A percentile compares a stretch with the other conserved stretches of the same genome.
These are phyloP conservation scores for Zeugodacus cucurbitae DNA, from an alignment of 1,140 invertebrate genomes.

Conservation along the genomic window DNA sequence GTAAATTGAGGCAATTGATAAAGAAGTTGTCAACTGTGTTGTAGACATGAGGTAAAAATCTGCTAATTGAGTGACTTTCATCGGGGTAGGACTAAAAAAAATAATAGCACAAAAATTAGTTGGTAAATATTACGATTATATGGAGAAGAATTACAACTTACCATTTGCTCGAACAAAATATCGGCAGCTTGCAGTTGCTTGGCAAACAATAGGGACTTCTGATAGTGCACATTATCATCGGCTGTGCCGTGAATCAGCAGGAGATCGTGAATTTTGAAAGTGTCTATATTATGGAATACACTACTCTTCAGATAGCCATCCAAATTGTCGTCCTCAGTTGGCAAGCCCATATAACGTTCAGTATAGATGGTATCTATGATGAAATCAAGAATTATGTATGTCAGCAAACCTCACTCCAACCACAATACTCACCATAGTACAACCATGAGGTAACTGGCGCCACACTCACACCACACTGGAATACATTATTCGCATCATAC, in stretches of 20 bases:
- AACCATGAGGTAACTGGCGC: constrained; percentile 95
- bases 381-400: background rate
- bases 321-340: constrained; percentile 77
- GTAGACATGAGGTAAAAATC: constrained; percentile 86
- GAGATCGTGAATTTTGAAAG: constrained; percentile 82
- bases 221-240: constrained; percentile 95
- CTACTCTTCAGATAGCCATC: constrained; percentile 78
- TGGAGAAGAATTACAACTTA: constrained; percentile 56
- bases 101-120: constrained; percentile 5
- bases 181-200: constrained; percentile 82
- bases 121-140: no score
- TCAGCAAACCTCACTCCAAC: background rate
- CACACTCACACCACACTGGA: constrained; percentile 91
- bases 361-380: constrained; percentile 85
- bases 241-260: constrained; percentile 90
- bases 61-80: constrained; percentile 86
- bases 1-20: constrained; percentile 77
- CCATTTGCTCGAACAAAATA: constrained; percentile 89
- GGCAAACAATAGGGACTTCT: constrained; percentile 89
- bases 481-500: constrained; percentile 75
- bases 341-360: constrained; percentile 92
- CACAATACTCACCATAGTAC: constrained; percentile 73
- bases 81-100: constrained; percentile 89
- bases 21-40: constrained; percentile 90
- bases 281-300: constrained; percentile 78